These are phyloP conservation scores for Desmophyllum pertusum DNA, from an alignment of 92 coral and sea anemone genomes.

Conservation along the genomic window DNA sequence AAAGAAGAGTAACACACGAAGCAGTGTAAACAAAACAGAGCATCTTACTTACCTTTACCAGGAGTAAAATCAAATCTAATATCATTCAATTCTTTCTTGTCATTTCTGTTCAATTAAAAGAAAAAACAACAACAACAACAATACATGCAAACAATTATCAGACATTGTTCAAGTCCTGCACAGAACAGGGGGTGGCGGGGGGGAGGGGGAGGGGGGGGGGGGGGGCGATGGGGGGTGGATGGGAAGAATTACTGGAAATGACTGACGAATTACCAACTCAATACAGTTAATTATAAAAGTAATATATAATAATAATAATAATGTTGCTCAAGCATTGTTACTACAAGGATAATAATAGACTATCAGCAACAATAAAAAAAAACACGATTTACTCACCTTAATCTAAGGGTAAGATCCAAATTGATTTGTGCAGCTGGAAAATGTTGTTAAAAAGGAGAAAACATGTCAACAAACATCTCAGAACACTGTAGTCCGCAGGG, in stretches of 20 bases:
- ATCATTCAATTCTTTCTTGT: conserved; percentile 94
- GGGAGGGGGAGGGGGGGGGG: too few species aligned
- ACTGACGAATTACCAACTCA: too few species aligned
- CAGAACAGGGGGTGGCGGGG: too few species aligned
- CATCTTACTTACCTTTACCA: conserved; percentile 74
- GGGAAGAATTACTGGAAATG: too few species aligned
- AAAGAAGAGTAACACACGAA: neutral
- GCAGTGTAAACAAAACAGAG: neutral
- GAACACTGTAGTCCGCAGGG: neutral
- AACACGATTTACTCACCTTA: conserved; percentile 21
- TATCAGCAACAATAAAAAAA: neutral
- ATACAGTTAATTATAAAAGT: too few species aligned
- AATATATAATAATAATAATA: too few species aligned
- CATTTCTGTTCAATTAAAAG: conserved; percentile 64
- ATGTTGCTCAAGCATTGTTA: too few species aligned
- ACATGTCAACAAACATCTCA: neutral
- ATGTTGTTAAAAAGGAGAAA: neutral
- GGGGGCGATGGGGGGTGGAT: too few species aligned
- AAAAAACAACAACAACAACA: neutral
- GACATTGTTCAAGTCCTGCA: neutral
- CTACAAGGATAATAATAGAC: neutral
- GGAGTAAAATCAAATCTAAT: conserved; percentile 94
- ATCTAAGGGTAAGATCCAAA: conserved; percentile 46
- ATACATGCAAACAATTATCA: neutral
- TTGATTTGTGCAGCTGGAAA: conserved; percentile 17